These are phyloP conservation scores for Physella acuta DNA, from an alignment of 1,140 invertebrate species.

Conservation along the genomic window DNA sequence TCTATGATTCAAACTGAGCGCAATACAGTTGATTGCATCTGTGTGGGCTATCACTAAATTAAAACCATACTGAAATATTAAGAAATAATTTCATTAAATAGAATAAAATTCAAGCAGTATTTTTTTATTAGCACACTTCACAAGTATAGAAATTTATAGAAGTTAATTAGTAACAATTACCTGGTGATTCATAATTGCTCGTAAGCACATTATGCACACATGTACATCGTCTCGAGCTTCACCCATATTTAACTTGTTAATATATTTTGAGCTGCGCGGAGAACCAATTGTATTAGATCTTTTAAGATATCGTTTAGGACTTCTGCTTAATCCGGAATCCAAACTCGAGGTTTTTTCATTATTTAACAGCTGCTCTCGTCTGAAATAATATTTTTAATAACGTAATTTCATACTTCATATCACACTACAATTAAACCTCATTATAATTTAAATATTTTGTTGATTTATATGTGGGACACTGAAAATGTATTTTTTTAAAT, in stretches of 20 bases:
- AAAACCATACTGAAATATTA: constrained; percentile 84
- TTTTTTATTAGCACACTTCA: neutral
- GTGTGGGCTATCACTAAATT: constrained; percentile 97
- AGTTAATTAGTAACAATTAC: constrained; percentile 65
- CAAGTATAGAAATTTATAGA: neutral
- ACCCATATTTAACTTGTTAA: constrained; percentile 82
- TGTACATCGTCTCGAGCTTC: constrained; percentile 98
- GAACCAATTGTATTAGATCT: constrained; percentile 53
- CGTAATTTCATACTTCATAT: no score
- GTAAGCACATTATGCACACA: constrained; percentile 97
- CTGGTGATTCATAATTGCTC: constrained; percentile 99
- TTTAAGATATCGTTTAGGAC: constrained; percentile 43
- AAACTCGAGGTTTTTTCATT: constrained; percentile 53
- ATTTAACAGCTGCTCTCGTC: constrained; percentile 51
- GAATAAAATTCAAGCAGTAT: neutral
- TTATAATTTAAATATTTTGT: no score
- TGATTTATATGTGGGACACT: no score
- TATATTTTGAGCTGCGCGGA: constrained; percentile 42
- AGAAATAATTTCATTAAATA: neutral
- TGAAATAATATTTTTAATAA: constrained; percentile 32
- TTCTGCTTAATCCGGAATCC: constrained; percentile 46
- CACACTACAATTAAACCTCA: no score
- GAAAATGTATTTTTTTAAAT: no score
- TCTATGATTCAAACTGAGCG: constrained; percentile 93
- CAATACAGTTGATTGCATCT: constrained; percentile 98